Base-by-base conservation (phyloP, 2,113 vertebrate species). In the Brachyhypopomus occidentalis region DNA sequence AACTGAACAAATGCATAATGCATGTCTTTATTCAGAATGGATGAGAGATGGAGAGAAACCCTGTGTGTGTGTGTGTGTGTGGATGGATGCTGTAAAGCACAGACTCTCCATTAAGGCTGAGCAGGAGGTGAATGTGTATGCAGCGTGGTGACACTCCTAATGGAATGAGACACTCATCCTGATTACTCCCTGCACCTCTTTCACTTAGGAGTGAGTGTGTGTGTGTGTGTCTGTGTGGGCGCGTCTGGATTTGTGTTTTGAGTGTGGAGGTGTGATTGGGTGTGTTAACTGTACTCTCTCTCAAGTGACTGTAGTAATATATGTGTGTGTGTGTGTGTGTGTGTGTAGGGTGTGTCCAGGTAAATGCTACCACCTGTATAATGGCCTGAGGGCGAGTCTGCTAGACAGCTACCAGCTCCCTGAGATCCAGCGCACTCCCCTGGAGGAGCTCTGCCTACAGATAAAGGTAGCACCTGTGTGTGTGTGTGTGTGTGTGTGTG, bases 371-470 rank as follows among this genome's bases (percentile, higher is more conserved):
- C 98, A 99, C 85, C 93, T 99, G 8, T 99, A 98, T 89, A 98
- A 99, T 0, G 91, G 95, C 0, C 94, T 99, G 5, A 92, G 97
- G 88, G 97, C 95, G 48, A 97, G 94, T 84, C 94, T 99, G 27
- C 91, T 99, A 34, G 96, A 98, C 75, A 95, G 94, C 85, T 99
- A 99, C 85, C 97, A 99, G 79, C 78, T 99, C 78, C 97, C 97
- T 22, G 98, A 99, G 92, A 98, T 99, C 86, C 91, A 98, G 87
- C 95, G 97, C 90, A 99, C 97, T 0, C 96, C 97, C 30, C 88
- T 99, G 89, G 97, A 99, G 89, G 97, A 99, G 16, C 96, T 99
- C 59, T 99, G 98, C 87, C 92, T 99, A 79, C 98, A 99, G 79
- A 98, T 99, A 84, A 99, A 99, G 96, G 97, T 99, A 87, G 41